phyloP scores from a whole-genome alignment of 2,113 vertebrate genomes.

The Parotia lawesii region DNA sequence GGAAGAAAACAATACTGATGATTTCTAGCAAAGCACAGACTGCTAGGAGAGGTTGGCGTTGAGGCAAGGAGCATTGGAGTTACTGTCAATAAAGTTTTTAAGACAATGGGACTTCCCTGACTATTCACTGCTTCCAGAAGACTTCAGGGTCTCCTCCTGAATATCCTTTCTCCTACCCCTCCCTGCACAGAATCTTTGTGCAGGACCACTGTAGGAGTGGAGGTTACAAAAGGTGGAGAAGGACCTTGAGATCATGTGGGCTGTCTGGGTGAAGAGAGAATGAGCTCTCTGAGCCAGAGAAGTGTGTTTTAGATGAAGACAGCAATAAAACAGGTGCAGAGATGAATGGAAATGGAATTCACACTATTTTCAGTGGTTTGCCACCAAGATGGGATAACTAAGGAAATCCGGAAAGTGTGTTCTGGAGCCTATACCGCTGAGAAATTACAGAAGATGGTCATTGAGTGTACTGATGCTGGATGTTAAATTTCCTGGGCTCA shows the following conservation, averaged over 20 bases:
- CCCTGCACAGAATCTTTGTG: background rate
- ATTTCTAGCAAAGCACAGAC: background rate
- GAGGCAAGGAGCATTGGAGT: background rate
- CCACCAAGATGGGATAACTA: background rate
- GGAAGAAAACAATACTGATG: background rate
- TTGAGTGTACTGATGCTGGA: background rate
- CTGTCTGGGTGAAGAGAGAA: background rate
- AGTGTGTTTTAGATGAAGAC: background rate
- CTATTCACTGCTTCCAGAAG: background rate
- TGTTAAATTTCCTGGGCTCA: background rate
- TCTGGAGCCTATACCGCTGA: background rate
- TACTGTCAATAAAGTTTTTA: background rate
- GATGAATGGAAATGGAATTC: background rate
- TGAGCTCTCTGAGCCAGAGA: background rate
- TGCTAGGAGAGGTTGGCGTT: background rate
- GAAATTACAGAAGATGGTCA: background rate
- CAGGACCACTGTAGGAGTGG: background rate
- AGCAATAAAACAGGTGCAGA: background rate
- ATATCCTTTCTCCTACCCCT: background rate
- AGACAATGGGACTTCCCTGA: background rate
- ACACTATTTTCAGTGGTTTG: background rate
- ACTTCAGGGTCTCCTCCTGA: background rate
- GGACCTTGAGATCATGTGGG: rapidly evolving
- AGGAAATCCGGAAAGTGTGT: background rate
- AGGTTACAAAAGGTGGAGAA: background rate